phyloP scores from a whole-genome alignment of 2,113 vertebrate genomes.

The Dipodomys stephensi region DNA sequence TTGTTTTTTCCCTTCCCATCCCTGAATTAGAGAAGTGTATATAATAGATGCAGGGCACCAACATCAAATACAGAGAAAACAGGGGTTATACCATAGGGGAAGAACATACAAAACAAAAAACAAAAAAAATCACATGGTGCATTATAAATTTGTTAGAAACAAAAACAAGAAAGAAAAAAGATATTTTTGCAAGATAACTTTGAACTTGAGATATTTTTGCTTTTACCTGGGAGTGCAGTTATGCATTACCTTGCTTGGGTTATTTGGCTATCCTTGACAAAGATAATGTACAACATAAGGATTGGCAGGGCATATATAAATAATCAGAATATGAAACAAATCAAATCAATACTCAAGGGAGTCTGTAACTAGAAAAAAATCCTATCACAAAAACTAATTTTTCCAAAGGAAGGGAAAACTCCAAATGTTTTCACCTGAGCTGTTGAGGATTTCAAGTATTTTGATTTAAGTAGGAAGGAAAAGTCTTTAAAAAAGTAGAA shows the following conservation, averaged over 20 bases:
- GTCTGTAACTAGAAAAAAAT: background rate
- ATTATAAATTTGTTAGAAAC: too few relatives aligned
- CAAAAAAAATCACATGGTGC: too few relatives aligned
- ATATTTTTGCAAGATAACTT: background rate
- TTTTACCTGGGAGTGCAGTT: background rate
- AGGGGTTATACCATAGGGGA: too few relatives aligned
- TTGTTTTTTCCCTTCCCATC: too few relatives aligned
- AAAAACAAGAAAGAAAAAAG: too few relatives aligned
- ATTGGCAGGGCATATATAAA: background rate
- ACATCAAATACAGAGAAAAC: too few relatives aligned
- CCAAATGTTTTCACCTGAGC: background rate
- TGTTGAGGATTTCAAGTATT: conserved; percentile 17
- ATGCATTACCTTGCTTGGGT: background rate
- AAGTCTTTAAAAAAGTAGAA: conserved; percentile 38
- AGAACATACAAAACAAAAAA: too few relatives aligned
- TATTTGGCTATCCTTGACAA: background rate
- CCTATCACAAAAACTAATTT: background rate
- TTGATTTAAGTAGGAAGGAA: background rate
- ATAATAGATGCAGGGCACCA: too few relatives aligned
- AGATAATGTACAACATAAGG: background rate
- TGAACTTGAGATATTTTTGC: background rate
- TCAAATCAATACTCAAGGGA: background rate
- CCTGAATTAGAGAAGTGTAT: too few relatives aligned
- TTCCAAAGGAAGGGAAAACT: background rate
- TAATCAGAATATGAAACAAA: conserved; percentile 2